A percentile compares a stretch with the other conserved stretches of the same genome.
These are phyloP conservation scores for Tapirus indicus DNA, from an alignment of 2,797 vertebrate species.

Conservation along the genomic window DNA sequence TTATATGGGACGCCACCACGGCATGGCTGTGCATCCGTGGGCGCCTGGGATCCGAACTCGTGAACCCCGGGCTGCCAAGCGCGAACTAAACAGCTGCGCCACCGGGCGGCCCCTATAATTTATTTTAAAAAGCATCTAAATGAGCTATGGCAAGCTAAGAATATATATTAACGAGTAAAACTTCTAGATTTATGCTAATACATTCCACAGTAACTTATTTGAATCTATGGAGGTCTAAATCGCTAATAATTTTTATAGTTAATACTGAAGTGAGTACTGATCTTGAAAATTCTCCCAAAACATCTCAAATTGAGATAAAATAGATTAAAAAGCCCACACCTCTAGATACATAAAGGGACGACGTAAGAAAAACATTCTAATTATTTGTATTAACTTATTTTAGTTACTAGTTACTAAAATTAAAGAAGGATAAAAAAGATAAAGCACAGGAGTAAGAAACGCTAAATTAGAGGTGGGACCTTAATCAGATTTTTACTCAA, in stretches of 20 bases:
- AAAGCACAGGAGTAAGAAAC: slow-evolving; percentile 29
- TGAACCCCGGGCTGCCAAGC: too few species aligned
- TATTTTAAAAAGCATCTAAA: slow-evolving; percentile 76
- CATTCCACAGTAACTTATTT: slow-evolving; percentile 32
- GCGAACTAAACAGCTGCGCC: too few species aligned
- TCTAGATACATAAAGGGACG: not conserved
- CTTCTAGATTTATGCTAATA: not conserved
- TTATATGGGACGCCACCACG: too few species aligned
- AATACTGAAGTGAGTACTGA: not conserved
- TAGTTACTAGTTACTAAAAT: slow-evolving; percentile 48
- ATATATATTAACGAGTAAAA: slow-evolving; percentile 13
- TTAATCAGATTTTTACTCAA: slow-evolving; percentile 58
- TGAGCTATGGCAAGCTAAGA: slow-evolving; percentile 71
- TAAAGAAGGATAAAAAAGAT: slow-evolving; percentile 10
- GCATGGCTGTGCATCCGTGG: too few species aligned
- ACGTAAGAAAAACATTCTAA: slow-evolving; percentile 59
- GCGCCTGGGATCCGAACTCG: too few species aligned
- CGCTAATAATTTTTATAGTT: slow-evolving; percentile 49
- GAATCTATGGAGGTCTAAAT: slow-evolving; percentile 30
- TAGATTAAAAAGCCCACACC: slow-evolving; percentile 18
- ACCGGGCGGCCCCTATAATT: slow-evolving; percentile 46
- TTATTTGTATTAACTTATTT: slow-evolving; percentile 53
- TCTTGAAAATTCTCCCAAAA: slow-evolving; percentile 58
- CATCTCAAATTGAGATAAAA: slow-evolving; percentile 61
- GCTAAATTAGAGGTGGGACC: not conserved